A percentile compares a stretch with the other conserved stretches of the same genome.
Evolutionary conservation across 1,140 invertebrate genomes (phyloP).

Genomic region (Aradophagus sp.): DNA sequence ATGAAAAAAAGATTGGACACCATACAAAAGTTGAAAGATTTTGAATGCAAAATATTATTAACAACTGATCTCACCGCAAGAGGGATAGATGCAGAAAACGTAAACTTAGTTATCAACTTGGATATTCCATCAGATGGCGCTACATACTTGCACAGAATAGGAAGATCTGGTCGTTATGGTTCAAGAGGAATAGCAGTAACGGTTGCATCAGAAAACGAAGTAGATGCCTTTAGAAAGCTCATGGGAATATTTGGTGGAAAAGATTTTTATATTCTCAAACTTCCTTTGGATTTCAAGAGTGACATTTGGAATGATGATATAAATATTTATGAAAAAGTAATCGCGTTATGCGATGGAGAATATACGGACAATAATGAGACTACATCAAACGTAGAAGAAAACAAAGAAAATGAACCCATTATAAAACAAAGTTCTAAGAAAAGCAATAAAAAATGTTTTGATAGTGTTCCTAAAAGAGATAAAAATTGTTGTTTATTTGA

Average conservation of each 20-base stretch:
- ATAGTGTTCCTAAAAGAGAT: neutral
- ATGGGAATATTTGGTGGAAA: slow-evolving; percentile 73
- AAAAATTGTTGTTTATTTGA: slow-evolving; percentile 12
- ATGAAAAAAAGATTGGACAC: slow-evolving; percentile 86
- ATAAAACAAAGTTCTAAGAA: no score
- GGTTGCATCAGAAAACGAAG: slow-evolving; percentile 78
- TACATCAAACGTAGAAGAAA: neutral
- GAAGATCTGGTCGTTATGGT: slow-evolving; percentile 93
- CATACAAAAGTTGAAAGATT: slow-evolving; percentile 85
- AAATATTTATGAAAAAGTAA: slow-evolving; percentile 61
- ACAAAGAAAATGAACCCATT: neutral
- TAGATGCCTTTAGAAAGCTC: slow-evolving; percentile 76
- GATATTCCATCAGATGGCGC: slow-evolving; percentile 88
- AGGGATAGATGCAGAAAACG: slow-evolving; percentile 93
- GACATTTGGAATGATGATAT: slow-evolving; percentile 70
- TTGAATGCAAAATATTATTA: slow-evolving; percentile 87
- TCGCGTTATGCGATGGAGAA: slow-evolving; percentile 31
- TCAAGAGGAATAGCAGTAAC: slow-evolving; percentile 84
- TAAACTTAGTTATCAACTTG: slow-evolving; percentile 95
- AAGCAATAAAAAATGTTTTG: slow-evolving; percentile 6
- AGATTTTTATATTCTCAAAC: slow-evolving; percentile 74
- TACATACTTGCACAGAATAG: slow-evolving; percentile 97
- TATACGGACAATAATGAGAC: neutral
- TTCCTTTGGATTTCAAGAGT: slow-evolving; percentile 65
- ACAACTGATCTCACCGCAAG: slow-evolving; percentile 92